These are phyloP conservation scores for Saccostrea cuccullata DNA, from an alignment of 1,140 invertebrate species.

Conservation along the genomic window DNA sequence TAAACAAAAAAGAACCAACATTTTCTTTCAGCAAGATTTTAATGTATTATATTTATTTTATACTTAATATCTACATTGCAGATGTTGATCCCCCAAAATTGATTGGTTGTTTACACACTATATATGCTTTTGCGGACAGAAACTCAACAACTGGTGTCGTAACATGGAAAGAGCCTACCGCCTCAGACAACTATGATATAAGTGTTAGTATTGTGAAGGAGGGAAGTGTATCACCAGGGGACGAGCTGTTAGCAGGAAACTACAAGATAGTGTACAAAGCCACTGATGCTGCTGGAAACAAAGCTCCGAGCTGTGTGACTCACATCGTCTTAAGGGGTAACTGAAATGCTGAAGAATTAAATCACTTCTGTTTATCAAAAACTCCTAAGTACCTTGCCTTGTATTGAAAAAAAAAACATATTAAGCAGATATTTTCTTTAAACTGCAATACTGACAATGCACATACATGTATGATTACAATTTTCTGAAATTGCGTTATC, in stretches of 20 bases:
- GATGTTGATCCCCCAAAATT: conserved; percentile 42
- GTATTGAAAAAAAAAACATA: not conserved
- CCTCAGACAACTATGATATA: conserved; percentile 37
- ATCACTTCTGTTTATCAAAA: too few species aligned
- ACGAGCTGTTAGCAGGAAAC: not conserved
- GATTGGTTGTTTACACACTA: conserved; percentile 6
- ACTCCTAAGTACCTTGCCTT: not conserved
- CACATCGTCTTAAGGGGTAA: conserved; percentile 51
- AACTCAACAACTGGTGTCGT: not conserved
- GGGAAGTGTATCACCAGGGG: not conserved
- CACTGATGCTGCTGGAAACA: conserved; percentile 42
- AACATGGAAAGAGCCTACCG: conserved; percentile 34
- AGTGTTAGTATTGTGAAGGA: not conserved
- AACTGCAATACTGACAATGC: too few species aligned
- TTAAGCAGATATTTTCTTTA: too few species aligned
- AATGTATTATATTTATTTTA: too few species aligned
- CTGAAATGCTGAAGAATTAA: not conserved
- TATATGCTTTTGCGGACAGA: conserved; percentile 36
- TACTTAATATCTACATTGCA: not conserved
- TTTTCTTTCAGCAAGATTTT: too few species aligned
- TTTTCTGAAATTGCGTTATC: too few species aligned
- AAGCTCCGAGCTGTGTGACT: conserved; percentile 41
- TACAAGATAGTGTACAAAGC: conserved; percentile 46
- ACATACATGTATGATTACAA: too few species aligned
- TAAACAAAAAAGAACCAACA: too few species aligned